Conservation (phyloP, 1,140 invertebrate genomes). For the Tetramorium parvispinum region DNA sequence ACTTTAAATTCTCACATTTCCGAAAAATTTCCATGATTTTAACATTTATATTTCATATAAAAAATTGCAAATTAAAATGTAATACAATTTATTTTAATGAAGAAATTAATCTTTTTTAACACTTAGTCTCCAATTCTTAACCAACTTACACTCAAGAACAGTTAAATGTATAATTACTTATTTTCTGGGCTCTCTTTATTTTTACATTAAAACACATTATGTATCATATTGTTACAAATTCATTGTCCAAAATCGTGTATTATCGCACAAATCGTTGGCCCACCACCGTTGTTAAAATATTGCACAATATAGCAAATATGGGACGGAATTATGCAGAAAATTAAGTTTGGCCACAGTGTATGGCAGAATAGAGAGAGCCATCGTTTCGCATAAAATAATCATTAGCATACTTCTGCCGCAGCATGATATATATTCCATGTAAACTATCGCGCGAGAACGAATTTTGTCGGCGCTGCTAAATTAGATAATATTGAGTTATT, state of each 20-base stretch:
- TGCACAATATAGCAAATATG: conserved; percentile 42
- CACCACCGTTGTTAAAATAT: conserved; percentile 37
- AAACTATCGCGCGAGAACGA: conserved; percentile 31
- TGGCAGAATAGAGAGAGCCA: not conserved
- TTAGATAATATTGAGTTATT: conserved; percentile 50
- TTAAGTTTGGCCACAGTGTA: conserved; percentile 45
- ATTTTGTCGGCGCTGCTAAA: conserved; percentile 42
- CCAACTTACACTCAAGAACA: not conserved
- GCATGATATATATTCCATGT: conserved; percentile 34
- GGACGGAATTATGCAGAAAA: conserved; percentile 41
- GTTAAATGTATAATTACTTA: not conserved
- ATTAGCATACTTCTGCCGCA: conserved; percentile 52
- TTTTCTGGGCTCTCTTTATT: not conserved
- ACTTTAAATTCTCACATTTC: not conserved
- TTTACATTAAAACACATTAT: conserved; percentile 30
- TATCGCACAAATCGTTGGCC: conserved; percentile 5
- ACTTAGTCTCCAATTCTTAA: not conserved
- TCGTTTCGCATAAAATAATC: conserved; percentile 59
- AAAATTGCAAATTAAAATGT: not conserved
- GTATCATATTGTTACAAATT: conserved; percentile 13
- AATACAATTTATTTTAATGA: conserved; percentile 9
- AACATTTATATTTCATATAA: not conserved
- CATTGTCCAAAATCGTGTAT: conserved; percentile 31
- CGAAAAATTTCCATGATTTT: conserved; percentile 18
- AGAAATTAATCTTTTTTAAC: conserved; percentile 16